Evolutionary conservation across 2,888 invertebrate genomes (phyloP).

Genomic region (Gastrophysa polygoni): DNA sequence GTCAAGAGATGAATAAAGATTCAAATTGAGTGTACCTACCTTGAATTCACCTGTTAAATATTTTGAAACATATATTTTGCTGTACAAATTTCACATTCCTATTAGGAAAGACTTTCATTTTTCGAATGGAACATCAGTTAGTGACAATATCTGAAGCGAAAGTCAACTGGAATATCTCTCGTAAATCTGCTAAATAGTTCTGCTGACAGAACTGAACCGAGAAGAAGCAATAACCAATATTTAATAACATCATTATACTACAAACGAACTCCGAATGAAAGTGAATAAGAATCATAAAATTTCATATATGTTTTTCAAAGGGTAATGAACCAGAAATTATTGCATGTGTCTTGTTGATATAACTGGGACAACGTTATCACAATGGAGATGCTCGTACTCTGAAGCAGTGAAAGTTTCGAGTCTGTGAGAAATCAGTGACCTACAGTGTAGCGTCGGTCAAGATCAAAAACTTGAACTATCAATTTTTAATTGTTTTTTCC

Average conservation of each 20-base stretch:
- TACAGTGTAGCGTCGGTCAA: constrained; percentile 37
- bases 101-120: too few relatives aligned
- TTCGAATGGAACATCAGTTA: too few relatives aligned
- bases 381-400: constrained; percentile 4
- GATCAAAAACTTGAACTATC: constrained; percentile 36
- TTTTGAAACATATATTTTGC: too few relatives aligned
- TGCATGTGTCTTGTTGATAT: neutral
- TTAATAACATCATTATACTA: neutral
- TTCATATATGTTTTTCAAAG: neutral
- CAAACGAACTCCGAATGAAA: neutral
- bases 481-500: too few relatives aligned
- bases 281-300: neutral
- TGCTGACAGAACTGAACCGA: neutral
- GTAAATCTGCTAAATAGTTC: neutral
- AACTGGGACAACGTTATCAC: constrained; percentile 29
- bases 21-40: too few relatives aligned
- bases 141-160: neutral
- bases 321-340: neutral
- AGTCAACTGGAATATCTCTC: neutral
- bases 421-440: constrained; percentile 44
- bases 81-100: too few relatives aligned
- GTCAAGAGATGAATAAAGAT: too few relatives aligned
- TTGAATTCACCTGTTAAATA: too few relatives aligned
- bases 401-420: constrained; percentile 42
- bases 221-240: neutral